Percentiles rank a stretch among this genome's conserved stretches.
phyloP scores from a whole-genome alignment of 1,140 invertebrate species.

The Lepidurus apus region DNA sequence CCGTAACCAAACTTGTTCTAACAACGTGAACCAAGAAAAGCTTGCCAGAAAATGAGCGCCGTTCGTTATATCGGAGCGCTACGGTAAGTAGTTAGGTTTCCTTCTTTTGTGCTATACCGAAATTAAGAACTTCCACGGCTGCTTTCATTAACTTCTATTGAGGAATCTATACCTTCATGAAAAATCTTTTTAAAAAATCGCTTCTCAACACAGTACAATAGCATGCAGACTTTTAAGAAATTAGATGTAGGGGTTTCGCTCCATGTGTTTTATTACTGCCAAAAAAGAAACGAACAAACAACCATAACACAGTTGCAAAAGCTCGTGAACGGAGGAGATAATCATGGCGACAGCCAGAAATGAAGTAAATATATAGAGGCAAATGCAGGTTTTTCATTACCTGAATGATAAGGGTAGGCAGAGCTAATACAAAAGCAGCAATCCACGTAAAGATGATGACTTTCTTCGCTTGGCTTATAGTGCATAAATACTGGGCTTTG shows the following conservation, averaged over 20 bases:
- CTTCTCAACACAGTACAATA: not conserved
- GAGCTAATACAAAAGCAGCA: conserved; percentile 53
- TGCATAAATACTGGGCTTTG: conserved; percentile 65
- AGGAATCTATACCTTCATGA: not conserved
- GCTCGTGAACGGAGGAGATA: not conserved
- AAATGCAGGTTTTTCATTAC: conserved; percentile 42
- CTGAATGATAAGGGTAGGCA: conserved; percentile 56
- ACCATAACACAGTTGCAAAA: not conserved
- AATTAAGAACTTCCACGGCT: not conserved
- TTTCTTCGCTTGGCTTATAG: conserved; percentile 59
- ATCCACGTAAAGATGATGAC: conserved; percentile 61
- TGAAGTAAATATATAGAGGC: not conserved
- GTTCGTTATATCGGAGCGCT: not conserved
- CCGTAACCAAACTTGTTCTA: not conserved
- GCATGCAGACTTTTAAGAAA: no score
- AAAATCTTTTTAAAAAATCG: not conserved
- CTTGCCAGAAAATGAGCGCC: not conserved
- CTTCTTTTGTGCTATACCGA: not conserved
- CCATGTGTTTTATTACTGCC: no score
- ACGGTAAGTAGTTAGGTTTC: not conserved
- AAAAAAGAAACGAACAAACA: no score
- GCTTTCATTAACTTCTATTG: conserved; percentile 3
- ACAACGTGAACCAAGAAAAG: not conserved
- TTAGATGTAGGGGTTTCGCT: no score
- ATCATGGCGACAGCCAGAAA: not conserved